Evolutionary conservation across 2,888 invertebrate genomes (phyloP), one percentile per base, ranked within the genome.

Genomic region (Apotomis turbidana): DNA sequence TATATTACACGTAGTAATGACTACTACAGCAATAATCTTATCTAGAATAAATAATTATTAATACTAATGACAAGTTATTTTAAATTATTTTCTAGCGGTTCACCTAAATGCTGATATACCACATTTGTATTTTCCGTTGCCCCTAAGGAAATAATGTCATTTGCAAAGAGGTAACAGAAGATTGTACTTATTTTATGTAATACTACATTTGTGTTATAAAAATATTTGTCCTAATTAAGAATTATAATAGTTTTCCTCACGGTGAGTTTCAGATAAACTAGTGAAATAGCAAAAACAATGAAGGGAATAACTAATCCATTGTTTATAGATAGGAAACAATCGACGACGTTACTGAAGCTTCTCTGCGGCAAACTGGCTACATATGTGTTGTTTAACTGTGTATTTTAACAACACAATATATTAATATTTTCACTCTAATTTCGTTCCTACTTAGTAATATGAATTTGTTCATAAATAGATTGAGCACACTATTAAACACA

Each of bases 61-160:
- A 90, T 86, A 89, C 93, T 93, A 93, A 92, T 93, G 93, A 93
- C 93, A 92, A 93, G 93, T 93, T 91, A 93, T 85, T 90, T 90
- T 89, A 91, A 90, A 88, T 85, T 90, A 91, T 82, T 84, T 80
- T 83, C 93, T 93, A 93, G 88, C 92, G 91, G 90, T 90, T 90
- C 89, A 89, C 87, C 90, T 91, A 90, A 85, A 83, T 83, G 85
- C 85, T 88, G 87, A 84, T 86, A 85, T 85, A 89, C 87, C 86
- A 88, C 85, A 79, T 84, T 78, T 78, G 80, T 78, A 90, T 91
- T 92, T 93, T 93, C 93, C 89, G 93, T 93, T 93, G 91, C 93
- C 93, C 86, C 92, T 93, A 79, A 77, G 81, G 85, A 57, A 91
- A 85, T 80, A 58, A 49, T 54, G 51, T 73, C 61, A 79, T 90